These are phyloP conservation scores for Rhea americana DNA, from an alignment of 2,113 vertebrate genomes.

Conservation along the genomic window DNA sequence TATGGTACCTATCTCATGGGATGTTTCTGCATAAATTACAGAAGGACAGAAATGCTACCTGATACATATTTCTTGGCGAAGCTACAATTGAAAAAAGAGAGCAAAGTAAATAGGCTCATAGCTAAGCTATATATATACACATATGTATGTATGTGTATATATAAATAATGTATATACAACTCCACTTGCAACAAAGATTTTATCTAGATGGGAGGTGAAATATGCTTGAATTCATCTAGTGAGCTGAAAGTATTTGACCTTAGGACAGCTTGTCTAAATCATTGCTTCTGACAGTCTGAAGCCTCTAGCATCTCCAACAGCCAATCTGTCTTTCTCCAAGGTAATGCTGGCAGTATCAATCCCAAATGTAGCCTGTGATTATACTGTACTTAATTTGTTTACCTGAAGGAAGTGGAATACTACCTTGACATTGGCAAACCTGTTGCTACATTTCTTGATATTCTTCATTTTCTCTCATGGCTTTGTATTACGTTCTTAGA, in stretches of 20 bases:
- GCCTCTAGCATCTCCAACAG: not conserved
- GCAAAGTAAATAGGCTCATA: not conserved
- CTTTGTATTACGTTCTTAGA: not conserved
- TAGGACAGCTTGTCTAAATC: not conserved
- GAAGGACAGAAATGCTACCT: not conserved
- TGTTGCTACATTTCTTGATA: not conserved
- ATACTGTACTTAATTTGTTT: not conserved
- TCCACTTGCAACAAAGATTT: not conserved
- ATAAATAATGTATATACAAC: rapidly evolving
- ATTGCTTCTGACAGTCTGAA: not conserved
- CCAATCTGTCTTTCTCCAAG: not conserved
- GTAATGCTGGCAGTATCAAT: not conserved
- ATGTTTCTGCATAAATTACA: not conserved
- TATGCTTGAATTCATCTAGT: not conserved
- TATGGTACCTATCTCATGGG: not conserved
- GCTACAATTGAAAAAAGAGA: not conserved
- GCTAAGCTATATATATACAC: not conserved
- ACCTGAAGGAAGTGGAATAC: not conserved
- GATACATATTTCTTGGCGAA: not conserved
- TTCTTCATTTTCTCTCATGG: not conserved
- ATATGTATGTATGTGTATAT: too few species aligned
- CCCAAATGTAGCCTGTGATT: not conserved
- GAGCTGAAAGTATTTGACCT: not conserved
- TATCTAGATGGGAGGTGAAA: not conserved
- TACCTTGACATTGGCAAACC: not conserved